These are phyloP conservation scores for Nasonia longicornis DNA, from an alignment of 1,140 invertebrate species.

Conservation along the genomic window DNA sequence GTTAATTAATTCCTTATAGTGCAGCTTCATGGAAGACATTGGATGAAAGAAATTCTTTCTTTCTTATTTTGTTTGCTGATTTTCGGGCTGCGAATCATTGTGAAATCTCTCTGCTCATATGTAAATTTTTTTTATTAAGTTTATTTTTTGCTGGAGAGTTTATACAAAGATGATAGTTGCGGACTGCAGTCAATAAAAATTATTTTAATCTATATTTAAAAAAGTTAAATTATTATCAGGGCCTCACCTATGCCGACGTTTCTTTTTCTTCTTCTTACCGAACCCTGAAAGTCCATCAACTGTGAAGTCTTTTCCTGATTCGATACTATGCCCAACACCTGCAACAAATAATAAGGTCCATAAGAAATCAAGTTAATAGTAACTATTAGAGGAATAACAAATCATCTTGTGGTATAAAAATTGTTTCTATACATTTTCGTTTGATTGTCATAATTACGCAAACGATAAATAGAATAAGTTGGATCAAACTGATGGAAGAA, in stretches of 20 bases:
- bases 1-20: background rate
- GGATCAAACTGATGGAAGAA: too few species aligned
- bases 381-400: too few species aligned
- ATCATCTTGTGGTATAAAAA: too few species aligned
- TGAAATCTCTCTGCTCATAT: too few species aligned
- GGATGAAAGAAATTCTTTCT: background rate
- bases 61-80: conserved; percentile 12
- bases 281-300: conserved; percentile 81
- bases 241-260: conserved; percentile 87
- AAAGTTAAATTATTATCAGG: conserved; percentile 59
- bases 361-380: too few species aligned
- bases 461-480: too few species aligned
- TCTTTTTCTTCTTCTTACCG: conserved; percentile 93
- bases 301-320: conserved; percentile 79
- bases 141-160: too few species aligned
- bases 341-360: conserved; percentile 49
- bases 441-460: too few species aligned
- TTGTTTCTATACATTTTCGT: too few species aligned
- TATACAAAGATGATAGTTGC: too few species aligned
- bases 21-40: background rate
- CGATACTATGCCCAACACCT: conserved; percentile 72
- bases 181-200: conserved; percentile 39
- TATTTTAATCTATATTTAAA: background rate
- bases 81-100: background rate
- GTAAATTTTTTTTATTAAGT: too few species aligned